Percentiles rank a stretch among this genome's conserved stretches.
These are phyloP conservation scores for Stegastes partitus DNA, from an alignment of 2,113 vertebrate species.

Conservation along the genomic window DNA sequence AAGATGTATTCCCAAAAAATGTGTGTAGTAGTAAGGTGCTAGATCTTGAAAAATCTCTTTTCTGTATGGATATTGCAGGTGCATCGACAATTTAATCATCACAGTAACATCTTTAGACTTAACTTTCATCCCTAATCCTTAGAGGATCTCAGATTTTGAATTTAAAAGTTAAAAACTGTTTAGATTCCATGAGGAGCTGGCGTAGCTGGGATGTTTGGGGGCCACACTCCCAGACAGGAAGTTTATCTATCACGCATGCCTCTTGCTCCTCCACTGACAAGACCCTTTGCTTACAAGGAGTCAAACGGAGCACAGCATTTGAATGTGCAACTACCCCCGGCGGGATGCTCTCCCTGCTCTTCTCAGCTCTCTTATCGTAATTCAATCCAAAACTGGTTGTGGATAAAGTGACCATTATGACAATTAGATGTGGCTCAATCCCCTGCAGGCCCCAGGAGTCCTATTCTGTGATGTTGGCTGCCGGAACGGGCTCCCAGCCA, in stretches of 20 bases:
- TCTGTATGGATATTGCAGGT: constrained; percentile 5
- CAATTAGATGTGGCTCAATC: constrained; percentile 82
- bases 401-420: constrained; percentile 84
- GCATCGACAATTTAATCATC: constrained; percentile 25
- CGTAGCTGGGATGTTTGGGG: constrained; percentile 55
- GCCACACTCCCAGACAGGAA: constrained; percentile 82
- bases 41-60: constrained; percentile 40
- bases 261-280: constrained; percentile 70
- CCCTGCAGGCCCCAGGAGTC: constrained; percentile 80
- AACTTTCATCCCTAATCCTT: constrained; percentile 53
- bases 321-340: constrained; percentile 75
- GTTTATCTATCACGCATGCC: constrained; percentile 84
- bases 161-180: constrained; percentile 69
- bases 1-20: constrained; percentile 29
- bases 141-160: constrained; percentile 51
- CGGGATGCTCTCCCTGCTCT: constrained; percentile 59
- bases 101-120: constrained; percentile 11
- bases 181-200: constrained; percentile 66
- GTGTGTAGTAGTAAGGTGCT: constrained; percentile 24
- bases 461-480: constrained; percentile 83
- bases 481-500: constrained; percentile 62
- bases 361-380: constrained; percentile 78
- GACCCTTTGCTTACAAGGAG: constrained; percentile 68
- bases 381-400: constrained; percentile 80
- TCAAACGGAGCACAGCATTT: constrained; percentile 75